Evolutionary conservation across 2,113 vertebrate genomes (phyloP), one percentile per base, ranked within the genome.

Genomic region (Oreotrochilus melanogaster): DNA sequence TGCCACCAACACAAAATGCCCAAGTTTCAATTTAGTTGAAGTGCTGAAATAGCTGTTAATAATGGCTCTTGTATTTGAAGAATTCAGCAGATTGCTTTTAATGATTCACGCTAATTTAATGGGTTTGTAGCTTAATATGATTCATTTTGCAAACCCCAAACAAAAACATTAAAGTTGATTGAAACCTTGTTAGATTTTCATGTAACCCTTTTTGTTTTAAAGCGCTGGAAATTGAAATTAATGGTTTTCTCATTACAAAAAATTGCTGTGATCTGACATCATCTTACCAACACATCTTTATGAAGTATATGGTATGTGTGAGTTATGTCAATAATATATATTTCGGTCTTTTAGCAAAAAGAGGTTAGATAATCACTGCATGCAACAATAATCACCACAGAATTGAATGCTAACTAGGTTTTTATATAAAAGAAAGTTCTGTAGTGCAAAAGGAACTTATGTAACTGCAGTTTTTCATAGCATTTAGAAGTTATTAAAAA

Each of bases 41-140:
- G 31, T 54, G 37, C 18, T 37, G 65, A 86, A 89, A 72, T 51
- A 80, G 19, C 22, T 78, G 28, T 65, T 95, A 85, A 33, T 76
- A 61, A 70, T 51, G 28, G 8, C 14, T 76, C 87, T 37, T 33
- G 7, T 14, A 78, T 93, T 78, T 82, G 42, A 91, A 47, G 25
- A 78, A 70, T 57, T 66, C 62, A 51, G 42, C 71, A 73, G 25
- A 30, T 91, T 89, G 45, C 54, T 91, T 79, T 91, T 53, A 89
- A 60, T 72, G 48, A 69, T 78, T 48, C 0, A 0, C 89, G 37
- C 43, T 87, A 64, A 61, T 71, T 56, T 95, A 45, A 13, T 18
- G 14, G 67, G 8, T 84, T 73, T 91, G 30, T 25, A 92, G 47
- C 7, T 88, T 74, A 67, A 19, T 66, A n/a, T 23, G 39, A 62